Evolutionary conservation across 2,888 invertebrate species (phyloP), one percentile per base, ranked within the genome.

Genomic region (Drosophila demipolita): DNA sequence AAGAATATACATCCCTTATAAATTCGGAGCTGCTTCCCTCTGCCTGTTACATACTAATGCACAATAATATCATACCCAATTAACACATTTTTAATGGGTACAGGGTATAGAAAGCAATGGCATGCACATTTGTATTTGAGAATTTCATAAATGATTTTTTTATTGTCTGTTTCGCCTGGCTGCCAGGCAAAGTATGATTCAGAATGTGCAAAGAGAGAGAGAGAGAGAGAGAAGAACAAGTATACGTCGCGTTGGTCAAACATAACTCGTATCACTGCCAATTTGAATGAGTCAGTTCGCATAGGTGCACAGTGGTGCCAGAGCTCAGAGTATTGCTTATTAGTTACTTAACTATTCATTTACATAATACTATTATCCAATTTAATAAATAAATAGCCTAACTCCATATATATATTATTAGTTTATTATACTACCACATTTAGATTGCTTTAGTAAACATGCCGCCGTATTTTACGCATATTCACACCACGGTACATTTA

Each of bases 161-260:
- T 75, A 64, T 72, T 72, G 66, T 65, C 64, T 74, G 52, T 26
- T 75, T 66, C 68, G 70, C 67, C 66, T 69, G 64, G 38, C 76
- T 66, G 66, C 33, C 53, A 65, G 65, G 75, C 64, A 62, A 63
- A 68, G 61, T 48, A 60, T 77, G 76, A 75, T 62, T 76, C 74
- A 70, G 66, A 57, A 63, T 48, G 20, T 40, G 49, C 6, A 45
- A 45, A 61, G 38, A 58, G 32, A 45, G 23, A 38, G 48, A 48
- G 23, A 23, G 53, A 35, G 59, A 38, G n/a, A 11, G 59, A 12
- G 40, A 48, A 53, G 9, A 71, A 62, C 52, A 66, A 58, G 73
- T 65, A 79, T 79, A 79, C 76, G 80, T 36, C 67, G 70, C 67
- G 76, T 73, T 79, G 76, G 80, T 80, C 79, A 79, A 76, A 64